phyloP scores from a whole-genome alignment of 1,140 invertebrate genomes.

The Meloidogyne hapla region DNA sequence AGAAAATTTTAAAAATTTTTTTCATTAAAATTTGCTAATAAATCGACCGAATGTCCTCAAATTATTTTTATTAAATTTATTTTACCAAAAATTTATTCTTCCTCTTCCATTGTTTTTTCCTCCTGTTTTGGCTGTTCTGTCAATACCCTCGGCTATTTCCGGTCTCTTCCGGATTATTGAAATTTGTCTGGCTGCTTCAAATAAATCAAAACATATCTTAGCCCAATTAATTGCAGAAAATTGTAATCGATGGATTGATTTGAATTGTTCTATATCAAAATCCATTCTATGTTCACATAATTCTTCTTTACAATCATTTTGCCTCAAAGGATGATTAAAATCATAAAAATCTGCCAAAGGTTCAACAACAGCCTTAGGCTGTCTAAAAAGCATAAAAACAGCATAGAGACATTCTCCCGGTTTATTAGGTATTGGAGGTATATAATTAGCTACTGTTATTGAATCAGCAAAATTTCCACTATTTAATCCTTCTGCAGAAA shows the following conservation, averaged over 20 bases:
- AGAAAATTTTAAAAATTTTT: too few relatives aligned
- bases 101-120: background rate
- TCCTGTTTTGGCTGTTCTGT: constrained; percentile 6
- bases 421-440: constrained; percentile 42
- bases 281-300: constrained; percentile 42
- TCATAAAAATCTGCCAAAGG: constrained; percentile 54
- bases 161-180: constrained; percentile 11
- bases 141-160: constrained; percentile 6
- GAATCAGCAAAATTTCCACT: constrained; percentile 41
- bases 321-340: constrained; percentile 45
- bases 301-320: constrained; percentile 41
- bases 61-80: too few relatives aligned
- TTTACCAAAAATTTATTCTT: background rate
- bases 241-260: constrained; percentile 45
- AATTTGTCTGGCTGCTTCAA: constrained; percentile 41
- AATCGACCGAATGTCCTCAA: too few relatives aligned
- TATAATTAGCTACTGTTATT: constrained; percentile 39
- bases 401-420: constrained; percentile 38
- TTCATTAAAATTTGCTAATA: too few relatives aligned
- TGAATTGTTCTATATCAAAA: constrained; percentile 51
- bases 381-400: constrained; percentile 53
- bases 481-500: constrained; percentile 49
- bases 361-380: constrained; percentile 35
- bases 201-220: constrained; percentile 45
- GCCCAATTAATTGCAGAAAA: constrained; percentile 48